These are phyloP conservation scores for Lepidocyrtoides sp. DNA, from an alignment of 2,888 invertebrate species.

Conservation along the genomic window DNA sequence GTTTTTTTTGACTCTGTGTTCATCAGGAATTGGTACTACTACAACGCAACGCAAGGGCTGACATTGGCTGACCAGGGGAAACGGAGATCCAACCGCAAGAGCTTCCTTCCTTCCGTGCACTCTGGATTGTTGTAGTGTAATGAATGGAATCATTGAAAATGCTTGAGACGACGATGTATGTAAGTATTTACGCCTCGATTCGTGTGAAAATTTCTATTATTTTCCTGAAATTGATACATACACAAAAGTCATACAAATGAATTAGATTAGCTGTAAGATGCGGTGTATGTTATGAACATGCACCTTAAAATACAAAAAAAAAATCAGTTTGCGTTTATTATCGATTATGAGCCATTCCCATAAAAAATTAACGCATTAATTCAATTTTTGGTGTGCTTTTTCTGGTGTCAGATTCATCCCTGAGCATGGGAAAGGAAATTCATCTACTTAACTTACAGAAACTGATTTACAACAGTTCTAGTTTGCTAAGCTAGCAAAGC, in stretches of 20 bases:
- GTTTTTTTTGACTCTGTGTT: not conserved
- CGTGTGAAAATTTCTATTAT: constrained; percentile 68
- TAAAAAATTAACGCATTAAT: constrained; percentile 7
- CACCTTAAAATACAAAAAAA: too few relatives aligned
- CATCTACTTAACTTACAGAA: not conserved
- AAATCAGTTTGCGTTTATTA: constrained; percentile 28
- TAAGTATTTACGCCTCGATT: not conserved
- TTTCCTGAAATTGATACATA: constrained; percentile 74
- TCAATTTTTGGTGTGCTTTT: not conserved
- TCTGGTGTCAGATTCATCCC: not conserved
- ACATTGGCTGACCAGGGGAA: constrained; percentile 77
- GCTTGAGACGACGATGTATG: not conserved
- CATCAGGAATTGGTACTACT: not conserved
- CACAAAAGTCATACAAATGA: constrained; percentile 9
- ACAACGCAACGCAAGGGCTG: not conserved
- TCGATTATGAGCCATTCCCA: constrained; percentile 57
- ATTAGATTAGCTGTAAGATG: constrained; percentile 18
- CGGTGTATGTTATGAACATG: not conserved
- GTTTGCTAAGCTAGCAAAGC: not conserved
- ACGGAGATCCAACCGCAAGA: constrained; percentile 75
- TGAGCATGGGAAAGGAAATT: constrained; percentile 65
- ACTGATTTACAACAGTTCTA: constrained; percentile 20
- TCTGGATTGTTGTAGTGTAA: not conserved
- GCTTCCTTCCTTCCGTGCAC: constrained; percentile 79
- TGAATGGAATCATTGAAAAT: constrained; percentile 45